phyloP scores from a whole-genome alignment of 1,140 invertebrate genomes.

The Sycophaga agraensis region DNA sequence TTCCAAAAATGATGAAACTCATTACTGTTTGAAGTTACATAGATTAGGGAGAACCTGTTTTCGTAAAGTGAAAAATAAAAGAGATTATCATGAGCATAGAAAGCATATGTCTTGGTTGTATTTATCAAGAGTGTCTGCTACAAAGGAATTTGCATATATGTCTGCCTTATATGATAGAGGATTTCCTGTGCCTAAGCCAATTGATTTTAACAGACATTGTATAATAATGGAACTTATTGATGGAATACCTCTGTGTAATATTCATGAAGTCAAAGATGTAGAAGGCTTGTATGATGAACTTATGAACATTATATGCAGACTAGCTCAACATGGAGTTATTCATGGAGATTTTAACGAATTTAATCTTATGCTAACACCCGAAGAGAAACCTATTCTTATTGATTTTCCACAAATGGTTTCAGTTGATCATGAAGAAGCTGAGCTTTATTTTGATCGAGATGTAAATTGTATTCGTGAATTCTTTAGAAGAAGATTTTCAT shows the following conservation, averaged over 20 bases:
- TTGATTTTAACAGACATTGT: slow-evolving; percentile 95
- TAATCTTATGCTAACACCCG: slow-evolving; percentile 88
- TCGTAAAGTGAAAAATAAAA: slow-evolving; percentile 93
- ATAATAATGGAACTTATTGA: slow-evolving; percentile 93
- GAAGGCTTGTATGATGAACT: slow-evolving; percentile 88
- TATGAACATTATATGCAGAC: slow-evolving; percentile 89
- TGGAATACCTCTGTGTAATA: slow-evolving; percentile 77
- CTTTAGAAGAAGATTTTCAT: slow-evolving; percentile 88
- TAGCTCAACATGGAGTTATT: slow-evolving; percentile 94
- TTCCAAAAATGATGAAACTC: slow-evolving; percentile 62
- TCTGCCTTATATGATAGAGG: slow-evolving; percentile 86
- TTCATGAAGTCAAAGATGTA: slow-evolving; percentile 76
- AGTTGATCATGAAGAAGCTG: slow-evolving; percentile 87
- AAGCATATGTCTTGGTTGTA: slow-evolving; percentile 94
- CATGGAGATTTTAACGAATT: slow-evolving; percentile 99
- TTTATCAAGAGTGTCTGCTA: slow-evolving; percentile 93
- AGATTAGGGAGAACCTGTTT: slow-evolving; percentile 94
- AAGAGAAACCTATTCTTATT: slow-evolving; percentile 84
- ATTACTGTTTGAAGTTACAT: slow-evolving; percentile 89
- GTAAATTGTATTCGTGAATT: slow-evolving; percentile 91
- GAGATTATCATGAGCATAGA: slow-evolving; percentile 94
- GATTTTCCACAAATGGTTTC: slow-evolving; percentile 99
- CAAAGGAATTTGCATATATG: slow-evolving; percentile 98
- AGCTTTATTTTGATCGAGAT: slow-evolving; percentile 95
- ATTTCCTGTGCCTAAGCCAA: slow-evolving; percentile 93